Evolutionary conservation across 2,797 vertebrate genomes (phyloP).

Genomic region (Scolopax bukidnonensis): DNA sequence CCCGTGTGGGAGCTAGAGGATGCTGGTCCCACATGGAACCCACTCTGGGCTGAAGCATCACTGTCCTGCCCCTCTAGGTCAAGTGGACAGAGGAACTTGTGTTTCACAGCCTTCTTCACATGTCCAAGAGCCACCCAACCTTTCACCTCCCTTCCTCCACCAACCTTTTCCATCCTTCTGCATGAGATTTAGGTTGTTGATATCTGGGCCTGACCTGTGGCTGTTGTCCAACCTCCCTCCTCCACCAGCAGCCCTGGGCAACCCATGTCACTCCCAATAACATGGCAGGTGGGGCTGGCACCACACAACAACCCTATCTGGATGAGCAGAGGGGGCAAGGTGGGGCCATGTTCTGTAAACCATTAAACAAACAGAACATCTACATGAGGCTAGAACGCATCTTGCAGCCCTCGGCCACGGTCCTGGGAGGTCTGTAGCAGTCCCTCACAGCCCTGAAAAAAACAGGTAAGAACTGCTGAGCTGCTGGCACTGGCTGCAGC

Average conservation of each 20-base stretch:
- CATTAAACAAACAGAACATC: neutral
- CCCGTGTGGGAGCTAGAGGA: rapidly evolving
- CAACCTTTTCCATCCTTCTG: neutral
- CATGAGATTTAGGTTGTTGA: neutral
- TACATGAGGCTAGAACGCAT: neutral
- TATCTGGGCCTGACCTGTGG: neutral
- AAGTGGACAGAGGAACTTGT: neutral
- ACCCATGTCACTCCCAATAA: rapidly evolving
- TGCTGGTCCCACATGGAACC: neutral
- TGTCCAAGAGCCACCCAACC: neutral
- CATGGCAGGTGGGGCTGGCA: neutral
- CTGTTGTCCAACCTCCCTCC: neutral
- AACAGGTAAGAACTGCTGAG: neutral
- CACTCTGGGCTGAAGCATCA: neutral
- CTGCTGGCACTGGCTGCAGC: neutral
- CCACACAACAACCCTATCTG: neutral
- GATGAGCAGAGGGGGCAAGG: neutral
- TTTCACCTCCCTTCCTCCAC: neutral
- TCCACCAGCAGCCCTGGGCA: neutral
- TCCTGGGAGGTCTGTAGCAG: neutral
- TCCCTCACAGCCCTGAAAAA: neutral
- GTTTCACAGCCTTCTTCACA: neutral
- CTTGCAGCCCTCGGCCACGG: rapidly evolving
- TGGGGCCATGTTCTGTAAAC: rapidly evolving
- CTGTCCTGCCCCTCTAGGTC: neutral